Conservation (phyloP, 1,140 invertebrate species). For the Drosophila biarmipes region DNA sequence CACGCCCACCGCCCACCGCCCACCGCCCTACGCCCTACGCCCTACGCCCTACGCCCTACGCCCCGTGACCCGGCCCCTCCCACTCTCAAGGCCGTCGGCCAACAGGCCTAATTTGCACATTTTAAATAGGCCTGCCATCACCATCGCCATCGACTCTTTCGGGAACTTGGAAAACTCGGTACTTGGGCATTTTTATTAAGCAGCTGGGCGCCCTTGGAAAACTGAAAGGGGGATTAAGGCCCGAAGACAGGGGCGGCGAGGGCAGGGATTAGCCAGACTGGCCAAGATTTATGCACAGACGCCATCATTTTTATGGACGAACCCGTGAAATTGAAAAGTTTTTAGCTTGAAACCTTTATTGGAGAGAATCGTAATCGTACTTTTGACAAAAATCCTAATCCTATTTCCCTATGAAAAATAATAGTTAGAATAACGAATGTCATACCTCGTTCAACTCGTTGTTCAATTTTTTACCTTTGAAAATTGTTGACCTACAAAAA, state of each 20-base stretch:
- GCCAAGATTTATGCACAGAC: constrained; percentile 75
- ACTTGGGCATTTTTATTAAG: constrained; percentile 61
- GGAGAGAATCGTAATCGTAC: too few relatives aligned
- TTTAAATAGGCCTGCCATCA: constrained; percentile 68
- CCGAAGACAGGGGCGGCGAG: neutral
- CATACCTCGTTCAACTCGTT: too few relatives aligned
- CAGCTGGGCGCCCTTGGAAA: constrained; percentile 39
- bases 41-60: neutral
- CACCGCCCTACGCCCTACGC: neutral
- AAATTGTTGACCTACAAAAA: too few relatives aligned
- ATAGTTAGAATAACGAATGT: too few relatives aligned
- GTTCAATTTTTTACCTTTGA: too few relatives aligned
- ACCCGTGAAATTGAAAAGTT: constrained; percentile 74
- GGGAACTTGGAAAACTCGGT: constrained; percentile 9
- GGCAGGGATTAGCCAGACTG: constrained; percentile 61
- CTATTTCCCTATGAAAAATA: too few relatives aligned
- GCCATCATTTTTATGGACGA: constrained; percentile 70
- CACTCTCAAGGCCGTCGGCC: constrained; percentile 38
- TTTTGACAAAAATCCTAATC: too few relatives aligned
- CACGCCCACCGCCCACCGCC: neutral
- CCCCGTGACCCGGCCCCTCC: neutral
- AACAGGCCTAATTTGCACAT: constrained; percentile 80
- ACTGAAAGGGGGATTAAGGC: neutral
- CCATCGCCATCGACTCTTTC: neutral
- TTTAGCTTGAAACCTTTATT: constrained; percentile 33